These are phyloP conservation scores for Rhagonycha lutea DNA, from an alignment of 2,888 invertebrate genomes.

Conservation along the genomic window DNA sequence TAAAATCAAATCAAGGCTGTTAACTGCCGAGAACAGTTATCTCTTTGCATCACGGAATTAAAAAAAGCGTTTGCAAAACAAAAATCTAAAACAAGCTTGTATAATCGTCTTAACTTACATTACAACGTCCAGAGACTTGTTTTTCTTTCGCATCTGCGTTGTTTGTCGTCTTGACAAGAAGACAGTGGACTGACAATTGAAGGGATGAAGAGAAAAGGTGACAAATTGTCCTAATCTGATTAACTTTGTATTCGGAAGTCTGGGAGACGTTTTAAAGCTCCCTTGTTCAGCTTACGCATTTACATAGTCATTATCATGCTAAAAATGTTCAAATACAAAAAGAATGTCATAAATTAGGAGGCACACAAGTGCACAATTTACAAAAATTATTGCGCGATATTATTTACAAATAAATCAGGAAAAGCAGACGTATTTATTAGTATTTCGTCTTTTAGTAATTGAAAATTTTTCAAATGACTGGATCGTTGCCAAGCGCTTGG, in stretches of 20 bases:
- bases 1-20: conserved; percentile 12
- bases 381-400: neutral
- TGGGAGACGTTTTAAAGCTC: neutral
- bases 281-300: neutral
- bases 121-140: conserved; percentile 28
- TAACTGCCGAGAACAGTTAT: conserved; percentile 1
- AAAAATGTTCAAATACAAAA: neutral
- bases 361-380: neutral
- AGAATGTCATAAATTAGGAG: neutral
- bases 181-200: conserved; percentile 43
- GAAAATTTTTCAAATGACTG: neutral
- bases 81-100: conserved; percentile 4
- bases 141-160: conserved; percentile 37
- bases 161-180: conserved; percentile 33
- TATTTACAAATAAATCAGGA: neutral
- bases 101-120: conserved; percentile 17
- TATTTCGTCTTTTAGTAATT: neutral
- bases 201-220: conserved; percentile 43
- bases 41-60: conserved; percentile 9
- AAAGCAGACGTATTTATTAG: neutral
- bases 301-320: neutral
- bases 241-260: conserved; percentile 30
- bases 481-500: neutral
- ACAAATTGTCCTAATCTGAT: conserved; percentile 46
- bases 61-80: conserved; percentile 3